These are phyloP conservation scores for Platycheirus rosarum DNA, from an alignment of 2,888 invertebrate species.

Conservation along the genomic window DNA sequence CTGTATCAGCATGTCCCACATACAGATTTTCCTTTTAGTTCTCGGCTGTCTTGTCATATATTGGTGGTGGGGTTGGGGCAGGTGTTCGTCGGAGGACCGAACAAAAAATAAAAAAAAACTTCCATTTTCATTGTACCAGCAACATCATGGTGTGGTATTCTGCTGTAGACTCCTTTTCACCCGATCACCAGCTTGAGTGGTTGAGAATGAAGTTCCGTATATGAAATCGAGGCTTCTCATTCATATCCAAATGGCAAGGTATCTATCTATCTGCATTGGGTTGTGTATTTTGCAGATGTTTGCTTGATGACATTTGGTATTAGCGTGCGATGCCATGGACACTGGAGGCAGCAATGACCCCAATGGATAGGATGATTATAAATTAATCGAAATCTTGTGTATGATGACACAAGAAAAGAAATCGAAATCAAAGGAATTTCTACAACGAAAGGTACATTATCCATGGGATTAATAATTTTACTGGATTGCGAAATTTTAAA, in stretches of 20 bases:
- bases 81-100: slow-evolving; percentile 43
- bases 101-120: slow-evolving; percentile 44
- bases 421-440: slow-evolving; percentile 63
- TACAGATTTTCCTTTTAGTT: slow-evolving; percentile 65
- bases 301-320: slow-evolving; percentile 55
- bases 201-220: slow-evolving; percentile 1
- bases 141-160: slow-evolving; percentile 5
- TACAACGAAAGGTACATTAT: slow-evolving; percentile 12
- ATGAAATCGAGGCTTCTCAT: slow-evolving; percentile 49
- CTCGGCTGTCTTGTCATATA: slow-evolving; percentile 10
- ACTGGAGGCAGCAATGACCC: slow-evolving; percentile 75
- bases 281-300: slow-evolving; percentile 52
- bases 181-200: slow-evolving; percentile 16
- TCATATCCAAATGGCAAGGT: slow-evolving; percentile 50
- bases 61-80: slow-evolving; percentile 51
- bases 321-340: slow-evolving; percentile 45
- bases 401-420: slow-evolving; percentile 66
- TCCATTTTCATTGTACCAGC: slow-evolving; percentile 54
- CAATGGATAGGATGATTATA: slow-evolving; percentile 74
- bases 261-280: slow-evolving; percentile 10
- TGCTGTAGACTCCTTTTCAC: slow-evolving; percentile 47
- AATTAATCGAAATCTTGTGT: slow-evolving; percentile 59
- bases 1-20: slow-evolving; percentile 61
- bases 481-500: slow-evolving; percentile 2
- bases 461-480: slow-evolving; percentile 24